Evolutionary conservation across 2,113 vertebrate genomes (phyloP).

Genomic region (Pterocles burchelli): DNA sequence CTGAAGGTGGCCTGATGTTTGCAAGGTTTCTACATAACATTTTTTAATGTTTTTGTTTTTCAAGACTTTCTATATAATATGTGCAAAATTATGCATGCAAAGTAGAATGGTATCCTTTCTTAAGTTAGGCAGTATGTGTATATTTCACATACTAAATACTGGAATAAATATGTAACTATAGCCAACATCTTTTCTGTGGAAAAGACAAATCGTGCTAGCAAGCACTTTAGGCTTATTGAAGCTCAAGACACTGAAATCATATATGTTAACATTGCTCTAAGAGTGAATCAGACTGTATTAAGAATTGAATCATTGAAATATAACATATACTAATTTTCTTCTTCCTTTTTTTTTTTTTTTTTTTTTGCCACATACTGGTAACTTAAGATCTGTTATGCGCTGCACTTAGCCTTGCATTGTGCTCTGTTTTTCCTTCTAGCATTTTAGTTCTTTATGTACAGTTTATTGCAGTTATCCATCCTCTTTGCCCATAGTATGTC

Average conservation of each 20-base stretch:
- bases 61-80: neutral
- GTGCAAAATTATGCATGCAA: neutral
- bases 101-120: neutral
- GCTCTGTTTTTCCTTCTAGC: neutral
- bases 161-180: neutral
- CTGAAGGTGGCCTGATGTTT: neutral
- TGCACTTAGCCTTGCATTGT: neutral
- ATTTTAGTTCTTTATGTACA: neutral
- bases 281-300: neutral
- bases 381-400: neutral
- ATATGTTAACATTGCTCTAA: neutral
- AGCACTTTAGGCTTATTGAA: neutral
- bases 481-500: neutral
- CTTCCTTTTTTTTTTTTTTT: neutral
- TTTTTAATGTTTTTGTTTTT: neutral
- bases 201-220: neutral
- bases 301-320: neutral
- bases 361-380: neutral
- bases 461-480: neutral
- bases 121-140: neutral
- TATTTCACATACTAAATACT: neutral
- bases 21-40: neutral
- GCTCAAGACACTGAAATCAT: neutral
- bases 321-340: neutral
- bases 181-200: neutral